Evolutionary conservation across 2,888 invertebrate genomes (phyloP), one percentile per base, ranked within the genome.

Genomic region (Rutpela maculata): DNA sequence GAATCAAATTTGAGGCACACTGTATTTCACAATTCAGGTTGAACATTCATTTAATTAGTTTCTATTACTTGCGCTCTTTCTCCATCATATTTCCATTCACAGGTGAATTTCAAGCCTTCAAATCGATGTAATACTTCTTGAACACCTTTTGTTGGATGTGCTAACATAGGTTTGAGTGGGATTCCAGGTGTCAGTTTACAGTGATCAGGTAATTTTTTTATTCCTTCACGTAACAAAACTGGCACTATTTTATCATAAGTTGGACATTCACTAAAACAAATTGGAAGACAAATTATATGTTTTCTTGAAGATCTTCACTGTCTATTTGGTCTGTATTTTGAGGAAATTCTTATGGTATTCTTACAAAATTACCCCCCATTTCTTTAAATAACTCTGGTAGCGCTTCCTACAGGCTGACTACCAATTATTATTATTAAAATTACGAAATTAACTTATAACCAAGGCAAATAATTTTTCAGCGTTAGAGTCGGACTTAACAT

Each of bases 21-120:
- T n/a, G n/a, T 65, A 31, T 22, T 35, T 11, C 19, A 18, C 38
- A 50, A 50, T 4, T 17, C 0, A 56, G 4, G 26, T 1, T 35
- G 22, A 26, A 3, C 1, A 35, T 7, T 35, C 31, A 35, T 65
- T 15, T 11, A n/a, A 6, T 43, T 18, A 11, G 18, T 38, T 65
- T 65, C 43, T 9, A 57, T 70, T 86, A 96, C 94, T 92, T 98
- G 99, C 0, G 99, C 99, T 84, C 99, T 92, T 92, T 99, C 99
- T 0, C 99, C 99, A 90, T 99, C 99, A 89, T 99, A 99, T 89
- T 99, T 99, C 94, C 95, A 99, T 91, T 99, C 99, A 89, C 99
- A 99, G 0, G 99, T 99, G 89, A 99, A 99, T 85, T 94, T 93
- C 80, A 95, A 92, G 15, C 95, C 94, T 77, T 90, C 89, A 76